Evolutionary conservation across 2,113 vertebrate genomes (phyloP).

Genomic region (Eurypyga helias): DNA sequence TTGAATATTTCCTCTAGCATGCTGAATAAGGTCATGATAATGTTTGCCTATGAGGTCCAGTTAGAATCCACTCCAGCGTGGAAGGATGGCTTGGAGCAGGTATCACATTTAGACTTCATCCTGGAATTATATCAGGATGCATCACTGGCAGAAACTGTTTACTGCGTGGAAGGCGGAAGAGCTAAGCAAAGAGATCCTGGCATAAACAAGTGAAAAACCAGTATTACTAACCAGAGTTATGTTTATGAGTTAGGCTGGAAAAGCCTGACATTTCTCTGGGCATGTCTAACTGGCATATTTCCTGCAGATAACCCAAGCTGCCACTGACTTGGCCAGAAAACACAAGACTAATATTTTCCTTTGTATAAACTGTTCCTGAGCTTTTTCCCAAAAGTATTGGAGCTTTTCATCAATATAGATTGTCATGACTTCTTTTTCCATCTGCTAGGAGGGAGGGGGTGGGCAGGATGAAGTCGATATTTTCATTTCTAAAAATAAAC

Average conservation of each 20-base stretch:
- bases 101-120: neutral
- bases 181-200: neutral
- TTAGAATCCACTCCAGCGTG: neutral
- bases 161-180: neutral
- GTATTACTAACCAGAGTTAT: neutral
- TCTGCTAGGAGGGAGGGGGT: neutral
- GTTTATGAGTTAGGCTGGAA: neutral
- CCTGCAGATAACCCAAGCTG: conserved; percentile 7
- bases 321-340: neutral
- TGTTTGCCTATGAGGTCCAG: neutral
- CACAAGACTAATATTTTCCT: neutral
- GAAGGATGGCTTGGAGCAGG: neutral
- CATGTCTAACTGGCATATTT: neutral
- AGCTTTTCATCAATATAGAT: conserved; percentile 24
- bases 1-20: neutral
- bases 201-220: neutral
- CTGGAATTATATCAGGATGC: neutral
- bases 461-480: neutral
- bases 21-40: neutral
- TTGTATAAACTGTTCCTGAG: neutral
- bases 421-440: conserved; percentile 28
- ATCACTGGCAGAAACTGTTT: neutral
- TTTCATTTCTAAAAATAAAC: conserved; percentile 53
- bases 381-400: neutral
- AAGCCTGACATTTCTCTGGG: neutral